These are phyloP conservation scores for Dendrolimus houi DNA, from an alignment of 2,888 invertebrate species.

Conservation along the genomic window DNA sequence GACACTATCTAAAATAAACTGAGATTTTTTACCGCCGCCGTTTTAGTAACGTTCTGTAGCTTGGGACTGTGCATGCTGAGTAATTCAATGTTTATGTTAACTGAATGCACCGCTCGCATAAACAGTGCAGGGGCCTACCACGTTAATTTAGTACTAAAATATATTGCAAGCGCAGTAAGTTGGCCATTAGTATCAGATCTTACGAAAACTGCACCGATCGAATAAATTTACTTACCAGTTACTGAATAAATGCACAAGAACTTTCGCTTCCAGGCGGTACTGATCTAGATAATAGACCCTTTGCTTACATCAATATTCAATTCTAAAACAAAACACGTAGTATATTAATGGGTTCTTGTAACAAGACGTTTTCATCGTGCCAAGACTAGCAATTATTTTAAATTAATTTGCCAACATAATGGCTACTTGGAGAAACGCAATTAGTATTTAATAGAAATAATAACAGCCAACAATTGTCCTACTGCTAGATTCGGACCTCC, in stretches of 20 bases:
- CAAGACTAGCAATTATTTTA: not conserved
- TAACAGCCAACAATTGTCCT: too few species aligned
- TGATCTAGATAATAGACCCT: not conserved
- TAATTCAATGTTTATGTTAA: constrained; percentile 17
- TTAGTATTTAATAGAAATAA: too few species aligned
- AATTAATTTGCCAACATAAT: not conserved
- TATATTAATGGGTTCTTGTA: not conserved
- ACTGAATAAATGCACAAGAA: not conserved
- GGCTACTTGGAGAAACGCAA: not conserved
- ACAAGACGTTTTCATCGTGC: not conserved
- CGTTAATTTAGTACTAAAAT: not conserved
- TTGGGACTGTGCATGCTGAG: constrained; percentile 13
- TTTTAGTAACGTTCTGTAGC: constrained; percentile 25
- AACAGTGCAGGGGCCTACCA: constrained; percentile 7
- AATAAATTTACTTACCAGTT: not conserved
- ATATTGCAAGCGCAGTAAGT: not conserved
- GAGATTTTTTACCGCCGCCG: constrained; percentile 42
- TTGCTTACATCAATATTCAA: not conserved
- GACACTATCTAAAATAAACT: constrained; percentile 59
- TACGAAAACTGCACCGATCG: not conserved
- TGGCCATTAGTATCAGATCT: not conserved
- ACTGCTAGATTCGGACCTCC: too few species aligned
- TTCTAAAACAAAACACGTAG: not conserved
- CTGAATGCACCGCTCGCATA: constrained; percentile 11
- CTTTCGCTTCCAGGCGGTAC: not conserved